Evolutionary conservation across 2,888 invertebrate species (phyloP).

Genomic region (Empis livida): DNA sequence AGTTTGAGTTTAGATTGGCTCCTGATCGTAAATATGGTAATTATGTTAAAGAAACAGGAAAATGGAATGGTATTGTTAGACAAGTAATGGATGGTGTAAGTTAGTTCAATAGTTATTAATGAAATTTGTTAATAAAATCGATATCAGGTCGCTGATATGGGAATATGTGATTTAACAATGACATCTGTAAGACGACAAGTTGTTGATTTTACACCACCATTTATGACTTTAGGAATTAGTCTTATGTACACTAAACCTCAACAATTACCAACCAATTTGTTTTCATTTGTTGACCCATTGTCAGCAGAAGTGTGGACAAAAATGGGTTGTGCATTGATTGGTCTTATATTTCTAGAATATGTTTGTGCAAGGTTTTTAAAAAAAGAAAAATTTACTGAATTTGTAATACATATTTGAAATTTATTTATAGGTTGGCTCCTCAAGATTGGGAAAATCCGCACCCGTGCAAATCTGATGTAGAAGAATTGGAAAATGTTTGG

Average conservation of each 20-base stretch:
- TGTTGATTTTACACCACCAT: conserved; percentile 93
- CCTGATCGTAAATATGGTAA: conserved; percentile 60
- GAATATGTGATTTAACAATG: conserved; percentile 92
- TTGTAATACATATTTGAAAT: neutral
- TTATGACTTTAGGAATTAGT: conserved; percentile 92
- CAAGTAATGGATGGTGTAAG: conserved; percentile 62
- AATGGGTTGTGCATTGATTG: conserved; percentile 75
- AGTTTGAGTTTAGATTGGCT: conserved; percentile 56
- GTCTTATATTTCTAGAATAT: conserved; percentile 22
- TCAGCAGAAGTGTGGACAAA: conserved; percentile 84
- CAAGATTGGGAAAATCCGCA: conserved; percentile 91
- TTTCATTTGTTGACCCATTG: conserved; percentile 83
- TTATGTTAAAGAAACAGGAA: conserved; percentile 50
- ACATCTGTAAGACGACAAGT: conserved; percentile 78
- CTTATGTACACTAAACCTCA: conserved; percentile 74
- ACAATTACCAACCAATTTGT: conserved; percentile 61
- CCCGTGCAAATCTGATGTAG: conserved; percentile 71
- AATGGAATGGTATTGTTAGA: conserved; percentile 67
- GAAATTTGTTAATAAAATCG: neutral
- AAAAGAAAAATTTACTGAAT: neutral
- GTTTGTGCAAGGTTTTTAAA: neutral
- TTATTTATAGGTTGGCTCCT: conserved; percentile 57
- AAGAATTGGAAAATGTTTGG: conserved; percentile 81
- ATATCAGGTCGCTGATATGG: conserved; percentile 78
- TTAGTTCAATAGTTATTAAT: neutral